These are phyloP conservation scores for Incurvaria masculella DNA, from an alignment of 2,888 invertebrate species.

Conservation along the genomic window DNA sequence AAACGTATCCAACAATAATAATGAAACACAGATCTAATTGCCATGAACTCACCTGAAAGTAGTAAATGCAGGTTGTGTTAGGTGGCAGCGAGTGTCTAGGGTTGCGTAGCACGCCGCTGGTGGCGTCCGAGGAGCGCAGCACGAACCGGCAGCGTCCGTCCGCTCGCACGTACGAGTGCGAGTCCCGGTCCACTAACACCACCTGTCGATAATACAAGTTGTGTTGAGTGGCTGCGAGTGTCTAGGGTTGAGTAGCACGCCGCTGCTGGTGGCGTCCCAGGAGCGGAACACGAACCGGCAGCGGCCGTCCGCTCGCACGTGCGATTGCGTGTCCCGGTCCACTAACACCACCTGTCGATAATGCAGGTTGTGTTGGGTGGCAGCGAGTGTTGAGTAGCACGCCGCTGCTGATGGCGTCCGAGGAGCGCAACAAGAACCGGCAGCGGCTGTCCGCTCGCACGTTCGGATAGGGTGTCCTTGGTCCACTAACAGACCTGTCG, in stretches of 20 bases:
- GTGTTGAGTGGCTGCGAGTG: slow-evolving; percentile 80
- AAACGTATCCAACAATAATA: too few relatives aligned
- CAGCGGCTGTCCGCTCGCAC: slow-evolving; percentile 71
- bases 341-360: slow-evolving; percentile 71
- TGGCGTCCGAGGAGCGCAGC: slow-evolving; percentile 69
- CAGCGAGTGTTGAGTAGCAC: slow-evolving; percentile 70
- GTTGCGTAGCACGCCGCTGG: slow-evolving; percentile 70
- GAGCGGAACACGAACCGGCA: slow-evolving; percentile 76
- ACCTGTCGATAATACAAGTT: slow-evolving; percentile 77
- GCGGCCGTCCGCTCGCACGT: slow-evolving; percentile 68
- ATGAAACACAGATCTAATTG: too few relatives aligned
- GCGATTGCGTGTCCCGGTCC: slow-evolving; percentile 71
- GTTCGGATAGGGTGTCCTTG: slow-evolving; percentile 71
- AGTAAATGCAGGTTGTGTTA: slow-evolving; percentile 79
- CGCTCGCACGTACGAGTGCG: slow-evolving; percentile 69
- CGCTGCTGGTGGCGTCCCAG: slow-evolving; percentile 70
- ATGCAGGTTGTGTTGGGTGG: slow-evolving; percentile 81
- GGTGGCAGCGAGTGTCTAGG: slow-evolving; percentile 76
- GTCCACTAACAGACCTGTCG: slow-evolving; percentile 71
- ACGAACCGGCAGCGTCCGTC: slow-evolving; percentile 75
- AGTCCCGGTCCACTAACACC: slow-evolving; percentile 70
- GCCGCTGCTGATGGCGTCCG: slow-evolving; percentile 71
- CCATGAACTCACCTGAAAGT: slow-evolving; percentile 53
- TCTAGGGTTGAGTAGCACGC: slow-evolving; percentile 69
- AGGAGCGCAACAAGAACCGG: slow-evolving; percentile 72